Base-by-base conservation (phyloP, 2,113 vertebrate genomes). In the Gopherus flavomarginatus region DNA sequence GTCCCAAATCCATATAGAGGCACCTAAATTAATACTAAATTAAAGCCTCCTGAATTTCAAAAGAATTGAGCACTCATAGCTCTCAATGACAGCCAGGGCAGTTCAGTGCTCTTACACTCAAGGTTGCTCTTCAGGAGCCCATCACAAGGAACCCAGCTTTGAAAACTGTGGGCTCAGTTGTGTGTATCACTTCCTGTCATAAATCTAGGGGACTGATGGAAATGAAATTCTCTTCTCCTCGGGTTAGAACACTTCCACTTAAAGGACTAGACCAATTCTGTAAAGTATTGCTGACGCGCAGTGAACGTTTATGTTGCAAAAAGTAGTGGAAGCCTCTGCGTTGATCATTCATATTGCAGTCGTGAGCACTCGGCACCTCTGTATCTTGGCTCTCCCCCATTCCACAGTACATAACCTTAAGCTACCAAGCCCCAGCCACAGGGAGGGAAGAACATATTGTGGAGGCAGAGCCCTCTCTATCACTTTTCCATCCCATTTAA, bases 201-300 rank as follows among this genome's bases (percentile, higher is more conserved):
- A 31, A 65, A 35, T n/a, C 62, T 65, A 35, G 35, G 6, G 14
- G 62, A 47, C 12, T 78, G 24, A 31, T 49, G 1, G 4, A 12
- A 50, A 12, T 83, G 49, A 11, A 59, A 26, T 38, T 87, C 59
- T 17, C 31, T 44, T 59, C 2, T 82, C 16, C 59, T 85, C 19
- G 69, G 80, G 87, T 62, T 4, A 4, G 54, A 12, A 54, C 11
- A 49, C 90, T 59, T 94, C 81, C 87, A 79, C 35, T n/a, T n/a
- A 81, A 65, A 81, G 2, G 12, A 38, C 0, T 0, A 69, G 27
- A 9, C 3, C 0, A 0, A 5, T 52, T 83, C 82, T 80, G 31
- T 11, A 90, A 27, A 4, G 78, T 17, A 47, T n/a, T 5, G 0
- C 0, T 49, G 3, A 35, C 4, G 19, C 7, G 17, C 31, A 69